Conservation (phyloP, 2,888 invertebrate genomes). For the Chesias legatella region DNA sequence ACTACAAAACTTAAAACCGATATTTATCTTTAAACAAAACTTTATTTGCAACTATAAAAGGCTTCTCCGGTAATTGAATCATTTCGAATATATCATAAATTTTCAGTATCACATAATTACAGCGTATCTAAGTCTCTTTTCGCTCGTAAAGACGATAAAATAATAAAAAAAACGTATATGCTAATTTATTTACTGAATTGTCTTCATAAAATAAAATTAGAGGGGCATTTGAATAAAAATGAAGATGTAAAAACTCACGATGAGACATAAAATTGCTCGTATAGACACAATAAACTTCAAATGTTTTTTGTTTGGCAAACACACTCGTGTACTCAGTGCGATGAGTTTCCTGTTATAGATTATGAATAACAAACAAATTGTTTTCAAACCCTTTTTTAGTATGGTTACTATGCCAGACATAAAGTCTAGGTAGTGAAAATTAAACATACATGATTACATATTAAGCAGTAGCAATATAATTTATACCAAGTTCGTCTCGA, state of each 20-base stretch:
- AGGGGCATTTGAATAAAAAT: slow-evolving; percentile 35
- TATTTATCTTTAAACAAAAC: no score
- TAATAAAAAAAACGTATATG: slow-evolving; percentile 19
- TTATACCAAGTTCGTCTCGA: no score
- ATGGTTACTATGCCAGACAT: no score
- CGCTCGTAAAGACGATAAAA: slow-evolving; percentile 6
- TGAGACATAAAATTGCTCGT: slow-evolving; percentile 34
- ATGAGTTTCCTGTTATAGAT: slow-evolving; percentile 26
- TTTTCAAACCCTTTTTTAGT: no score
- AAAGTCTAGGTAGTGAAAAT: no score
- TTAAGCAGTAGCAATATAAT: no score
- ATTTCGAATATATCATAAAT: slow-evolving; percentile 6
- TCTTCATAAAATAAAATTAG: slow-evolving; percentile 23
- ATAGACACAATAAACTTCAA: slow-evolving; percentile 33
- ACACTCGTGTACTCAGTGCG: slow-evolving; percentile 18
- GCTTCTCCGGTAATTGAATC: not conserved
- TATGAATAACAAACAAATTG: no score
- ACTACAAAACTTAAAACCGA: no score
- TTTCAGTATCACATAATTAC: slow-evolving; percentile 13
- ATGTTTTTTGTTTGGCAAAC: slow-evolving; percentile 27
- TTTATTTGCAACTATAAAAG: not conserved
- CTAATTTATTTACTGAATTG: slow-evolving; percentile 26
- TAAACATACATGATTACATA: no score
- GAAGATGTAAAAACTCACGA: slow-evolving; percentile 41
- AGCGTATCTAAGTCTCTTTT: slow-evolving; percentile 2